phyloP scores from a whole-genome alignment of 2,888 invertebrate species.

The Athalia circularis region DNA sequence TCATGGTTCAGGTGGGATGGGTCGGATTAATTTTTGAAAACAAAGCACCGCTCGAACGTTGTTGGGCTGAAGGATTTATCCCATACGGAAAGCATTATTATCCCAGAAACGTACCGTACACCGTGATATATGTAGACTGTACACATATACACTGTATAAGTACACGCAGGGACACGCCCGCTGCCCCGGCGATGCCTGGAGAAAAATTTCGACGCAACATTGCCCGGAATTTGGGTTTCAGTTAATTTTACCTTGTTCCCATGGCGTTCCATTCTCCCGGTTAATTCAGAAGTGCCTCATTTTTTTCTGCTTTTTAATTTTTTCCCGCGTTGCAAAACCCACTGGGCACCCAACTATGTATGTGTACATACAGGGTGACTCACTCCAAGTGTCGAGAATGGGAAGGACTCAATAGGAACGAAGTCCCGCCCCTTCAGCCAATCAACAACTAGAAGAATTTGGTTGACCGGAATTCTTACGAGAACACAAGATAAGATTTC shows the following conservation, averaged over 20 bases:
- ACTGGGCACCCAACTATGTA: too few species aligned
- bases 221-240: neutral
- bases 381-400: too few species aligned
- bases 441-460: too few species aligned
- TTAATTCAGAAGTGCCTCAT: constrained; percentile 17
- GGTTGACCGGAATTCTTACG: too few species aligned
- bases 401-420: too few species aligned
- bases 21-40: neutral
- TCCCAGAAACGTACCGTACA: neutral
- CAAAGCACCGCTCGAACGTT: neutral
- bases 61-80: constrained; percentile 7
- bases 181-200: neutral
- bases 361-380: too few species aligned
- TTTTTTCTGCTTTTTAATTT: constrained; percentile 29
- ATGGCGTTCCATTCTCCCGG: constrained; percentile 16
- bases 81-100: constrained; percentile 24
- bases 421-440: too few species aligned
- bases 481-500: too few species aligned
- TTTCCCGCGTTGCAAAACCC: neutral
- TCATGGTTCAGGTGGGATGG: too few species aligned
- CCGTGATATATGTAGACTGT: constrained; percentile 1
- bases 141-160: too few species aligned
- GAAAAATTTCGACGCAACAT: constrained; percentile 34
- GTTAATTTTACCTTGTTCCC: constrained; percentile 6
- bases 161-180: too few species aligned